These are phyloP conservation scores for Cyprinodon variegatus DNA, from an alignment of 2,113 vertebrate species.

Conservation along the genomic window DNA sequence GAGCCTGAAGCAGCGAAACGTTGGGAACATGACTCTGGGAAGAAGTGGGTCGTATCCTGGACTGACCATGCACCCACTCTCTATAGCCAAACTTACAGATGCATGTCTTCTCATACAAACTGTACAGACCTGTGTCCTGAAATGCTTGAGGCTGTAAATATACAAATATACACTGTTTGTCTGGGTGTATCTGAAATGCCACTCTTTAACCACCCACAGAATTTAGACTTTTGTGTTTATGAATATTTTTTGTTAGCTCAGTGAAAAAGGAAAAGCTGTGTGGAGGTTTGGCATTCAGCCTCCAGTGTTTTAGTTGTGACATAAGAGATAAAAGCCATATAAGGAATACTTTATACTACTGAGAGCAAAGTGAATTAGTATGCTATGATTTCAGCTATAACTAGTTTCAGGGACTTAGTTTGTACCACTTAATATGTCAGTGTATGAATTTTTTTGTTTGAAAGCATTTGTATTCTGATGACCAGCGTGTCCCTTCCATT, in stretches of 20 bases:
- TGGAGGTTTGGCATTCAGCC: conserved; percentile 27
- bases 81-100: conserved; percentile 26
- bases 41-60: conserved; percentile 16
- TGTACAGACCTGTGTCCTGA: conserved; percentile 62
- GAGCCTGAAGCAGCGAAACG: conserved; percentile 25
- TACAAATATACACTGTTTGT: conserved; percentile 23
- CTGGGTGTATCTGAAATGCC: conserved; percentile 41
- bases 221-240: conserved; percentile 23
- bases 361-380: not conserved
- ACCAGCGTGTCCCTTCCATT: conserved; percentile 9
- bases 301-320: conserved; percentile 28
- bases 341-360: conserved; percentile 42
- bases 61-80: conserved; percentile 19
- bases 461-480: conserved; percentile 45
- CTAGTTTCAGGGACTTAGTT: conserved; percentile 32
- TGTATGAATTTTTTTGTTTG: conserved; percentile 28
- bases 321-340: conserved; percentile 57
- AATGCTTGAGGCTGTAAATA: conserved; percentile 56
- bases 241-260: conserved; percentile 39
- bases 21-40: conserved; percentile 19
- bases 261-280: conserved; percentile 46
- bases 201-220: conserved; percentile 38
- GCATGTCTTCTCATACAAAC: not conserved
- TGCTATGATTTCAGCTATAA: conserved; percentile 9
- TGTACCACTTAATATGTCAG: conserved; percentile 7